Evolutionary conservation across 2,113 vertebrate genomes (phyloP).

Genomic region (Hypomesus transpacificus): DNA sequence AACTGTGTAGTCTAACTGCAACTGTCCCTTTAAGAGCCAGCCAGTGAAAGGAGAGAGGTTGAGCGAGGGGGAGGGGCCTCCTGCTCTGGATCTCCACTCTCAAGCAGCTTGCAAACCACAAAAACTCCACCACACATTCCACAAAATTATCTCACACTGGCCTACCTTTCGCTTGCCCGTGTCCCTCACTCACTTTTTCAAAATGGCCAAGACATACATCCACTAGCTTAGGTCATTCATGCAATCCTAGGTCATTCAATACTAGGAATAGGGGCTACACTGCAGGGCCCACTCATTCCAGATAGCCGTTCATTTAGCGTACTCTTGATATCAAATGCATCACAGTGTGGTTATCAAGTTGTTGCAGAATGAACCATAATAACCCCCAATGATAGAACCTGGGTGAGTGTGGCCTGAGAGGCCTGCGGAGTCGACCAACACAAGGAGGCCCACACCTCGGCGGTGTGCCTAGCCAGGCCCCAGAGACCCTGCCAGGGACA

Average conservation of each 20-base stretch:
- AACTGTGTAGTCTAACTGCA: background rate
- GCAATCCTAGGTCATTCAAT: too few species aligned
- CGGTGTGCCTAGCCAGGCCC: background rate
- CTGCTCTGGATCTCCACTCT: constrained; percentile 46
- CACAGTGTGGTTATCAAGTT: too few species aligned
- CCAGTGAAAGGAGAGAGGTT: constrained; percentile 21
- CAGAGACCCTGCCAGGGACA: background rate
- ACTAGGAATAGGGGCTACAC: too few species aligned
- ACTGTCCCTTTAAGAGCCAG: constrained; percentile 62
- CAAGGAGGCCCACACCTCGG: constrained; percentile 6
- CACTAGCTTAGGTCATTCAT: too few species aligned
- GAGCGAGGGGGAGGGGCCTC: constrained; percentile 49
- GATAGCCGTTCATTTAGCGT: too few species aligned
- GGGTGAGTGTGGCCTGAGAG: background rate
- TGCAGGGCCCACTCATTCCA: too few species aligned
- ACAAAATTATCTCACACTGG: constrained; percentile 54
- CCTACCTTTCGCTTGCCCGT: constrained; percentile 37
- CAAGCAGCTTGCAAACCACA: constrained; percentile 65
- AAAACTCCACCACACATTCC: constrained; percentile 65
- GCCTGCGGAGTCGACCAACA: background rate
- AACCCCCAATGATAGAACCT: background rate
- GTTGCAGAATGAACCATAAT: background rate
- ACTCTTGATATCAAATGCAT: too few species aligned
- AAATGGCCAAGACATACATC: too few species aligned
- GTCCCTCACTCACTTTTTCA: background rate